Base-by-base conservation (phyloP, 37 sponge, comb jelly and placozoan genomes). In the Hormiphora californensis region DNA sequence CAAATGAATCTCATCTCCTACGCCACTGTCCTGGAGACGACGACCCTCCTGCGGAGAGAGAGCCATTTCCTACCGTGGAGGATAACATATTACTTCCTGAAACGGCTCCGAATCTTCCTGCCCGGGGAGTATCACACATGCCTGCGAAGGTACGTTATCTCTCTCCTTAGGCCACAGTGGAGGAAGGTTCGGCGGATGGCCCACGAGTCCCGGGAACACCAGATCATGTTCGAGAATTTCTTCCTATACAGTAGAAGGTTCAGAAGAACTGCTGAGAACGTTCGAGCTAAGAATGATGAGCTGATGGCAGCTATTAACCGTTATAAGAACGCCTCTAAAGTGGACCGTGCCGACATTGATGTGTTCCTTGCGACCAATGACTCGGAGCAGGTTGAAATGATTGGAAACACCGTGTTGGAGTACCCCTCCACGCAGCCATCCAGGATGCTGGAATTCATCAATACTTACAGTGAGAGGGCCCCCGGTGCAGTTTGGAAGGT, bases 401-500 rank as follows among this genome's bases (percentile, higher is more conserved):
- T 73, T 15, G 81, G 81, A 4, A 39, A 41, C 44, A 41, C 43
- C 3, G 28, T 73, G 15, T 1, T 73, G 0, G 0, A 41, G n/a
- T 73, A 43, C 23, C 81, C 81, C 12, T 73, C 44, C 25, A n/a
- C 81, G 12, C 3, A 33, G 3, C 39, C 38, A 9, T 43, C 46
- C 23, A 28, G 3, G 2, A 73, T 73, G 46, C 1, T 73, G 0
- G 15, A 73, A 5, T 73, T 73, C 27, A 27, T 73, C 17, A 3
- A 21, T 2, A 3, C 4, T 1, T 73, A 73, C 44, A 73, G 81
- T 28, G n/a, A 7, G 1, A 3, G 1, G 0, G 35, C 23, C 35
- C 81, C 81, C 17, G 81, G 22, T 25, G 25, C 44, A 0, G 81
- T 73, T 33, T 73, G 81, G 81, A 33, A 73, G 3, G 43, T 73